Percentiles rank a stretch among this genome's conserved stretches.
These are phyloP conservation scores for Charanyca ferruginea DNA, from an alignment of 2,888 invertebrate species.

Conservation along the genomic window DNA sequence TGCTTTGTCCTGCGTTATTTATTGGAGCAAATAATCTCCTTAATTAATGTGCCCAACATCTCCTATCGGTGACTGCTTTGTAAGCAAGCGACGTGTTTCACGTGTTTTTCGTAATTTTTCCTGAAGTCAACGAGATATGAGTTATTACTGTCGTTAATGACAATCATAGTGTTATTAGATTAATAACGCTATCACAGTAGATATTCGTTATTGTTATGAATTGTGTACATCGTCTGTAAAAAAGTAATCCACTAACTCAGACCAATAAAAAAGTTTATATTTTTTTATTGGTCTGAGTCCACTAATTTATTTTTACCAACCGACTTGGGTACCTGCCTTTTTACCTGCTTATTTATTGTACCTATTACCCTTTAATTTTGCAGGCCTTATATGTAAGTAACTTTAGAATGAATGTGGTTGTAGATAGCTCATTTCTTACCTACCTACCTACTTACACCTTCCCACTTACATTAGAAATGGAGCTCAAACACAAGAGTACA, in stretches of 20 bases:
- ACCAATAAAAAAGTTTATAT: too few relatives aligned
- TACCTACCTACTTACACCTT: too few relatives aligned
- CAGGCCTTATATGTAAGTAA: too few relatives aligned
- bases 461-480: slow-evolving; percentile 4
- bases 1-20: slow-evolving; percentile 53
- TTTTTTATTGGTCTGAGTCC: too few relatives aligned
- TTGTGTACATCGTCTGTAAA: not conserved
- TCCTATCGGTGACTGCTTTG: slow-evolving; percentile 22
- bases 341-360: too few relatives aligned
- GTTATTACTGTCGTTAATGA: slow-evolving; percentile 7
- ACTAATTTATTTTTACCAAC: too few relatives aligned
- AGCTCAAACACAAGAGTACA: slow-evolving; percentile 30
- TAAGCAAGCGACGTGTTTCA: slow-evolving; percentile 23
- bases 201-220: not conserved
- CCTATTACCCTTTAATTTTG: too few relatives aligned
- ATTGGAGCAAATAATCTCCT: slow-evolving; percentile 58
- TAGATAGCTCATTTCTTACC: slow-evolving; percentile 5
- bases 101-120: slow-evolving; percentile 26
- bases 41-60: slow-evolving; percentile 49
- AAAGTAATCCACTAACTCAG: too few relatives aligned
- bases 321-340: too few relatives aligned
- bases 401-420: too few relatives aligned
- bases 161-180: slow-evolving; percentile 4
- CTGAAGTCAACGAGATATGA: slow-evolving; percentile 28
- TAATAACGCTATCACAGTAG: not conserved